Evolutionary conservation across 1,140 invertebrate genomes (phyloP), one percentile per base, ranked within the genome.

Genomic region (Ganaspis sp.): DNA sequence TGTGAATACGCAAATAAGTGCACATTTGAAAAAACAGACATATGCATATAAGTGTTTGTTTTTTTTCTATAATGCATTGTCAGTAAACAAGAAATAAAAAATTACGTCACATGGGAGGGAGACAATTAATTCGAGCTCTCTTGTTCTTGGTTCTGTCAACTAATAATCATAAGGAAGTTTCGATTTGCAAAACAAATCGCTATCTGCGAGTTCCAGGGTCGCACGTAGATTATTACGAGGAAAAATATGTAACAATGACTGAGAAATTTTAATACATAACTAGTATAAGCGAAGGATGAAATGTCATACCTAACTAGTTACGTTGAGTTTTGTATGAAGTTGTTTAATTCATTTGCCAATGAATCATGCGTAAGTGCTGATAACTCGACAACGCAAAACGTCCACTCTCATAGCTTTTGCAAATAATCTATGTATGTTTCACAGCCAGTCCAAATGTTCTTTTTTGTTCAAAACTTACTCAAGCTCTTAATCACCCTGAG

Each of bases 391-490:
- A 69, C 80, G 73, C 76, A 5, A 64, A 64, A 64, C 58, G 58
- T 78, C n/a, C n/a, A n/a, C n/a, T n/a, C n/a, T 81, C 29, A 23
- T 53, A 58, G 64, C 19, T 76, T 38, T 81, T 71, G 64, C 53
- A 75, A 77, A 84, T 83, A 78, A 69, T 29, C 58, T 0, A 11
- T 69, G 72, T 64, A 76, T 80, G 85, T 85, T 81, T 86, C 84
- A 83, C 77, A 76, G 75, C 21, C 15, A 12, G 15, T 73, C 74
- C 54, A 70, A 81, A 81, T 85, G 80, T 80, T n/a, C n/a, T n/a
- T 85, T 86, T 81, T 5, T 49, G 0, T 77, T 80, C 72, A 80
- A 73, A 45, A 79, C 79, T 83, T 80, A 80, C 80, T 81, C 75
- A 19, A n/a, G 9, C 29, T 37, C 70, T 85, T 85, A 84, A 84